Evolutionary conservation across 2,888 invertebrate species (phyloP).

Genomic region (Gasteruption jaculator): DNA sequence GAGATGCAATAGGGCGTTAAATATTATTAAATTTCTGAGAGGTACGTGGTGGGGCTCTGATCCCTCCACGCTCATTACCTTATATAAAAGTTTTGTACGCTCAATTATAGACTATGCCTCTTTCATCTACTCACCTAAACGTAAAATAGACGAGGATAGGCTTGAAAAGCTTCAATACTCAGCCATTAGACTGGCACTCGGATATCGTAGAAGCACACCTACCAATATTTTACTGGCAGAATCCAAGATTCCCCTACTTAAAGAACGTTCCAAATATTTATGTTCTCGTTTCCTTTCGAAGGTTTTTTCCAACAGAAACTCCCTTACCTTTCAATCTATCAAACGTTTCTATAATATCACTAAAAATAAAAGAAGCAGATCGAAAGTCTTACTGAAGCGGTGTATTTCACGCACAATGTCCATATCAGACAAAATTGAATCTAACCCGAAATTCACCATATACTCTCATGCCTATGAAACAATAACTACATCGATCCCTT

Average conservation of each 20-base stretch:
- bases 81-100: slow-evolving; percentile 3
- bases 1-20: slow-evolving; percentile 3
- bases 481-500: background rate
- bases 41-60: slow-evolving; percentile 17
- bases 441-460: background rate
- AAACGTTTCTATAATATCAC: background rate
- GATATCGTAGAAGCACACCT: slow-evolving; percentile 12
- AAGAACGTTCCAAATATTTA: slow-evolving; percentile 7
- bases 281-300: slow-evolving; percentile 7
- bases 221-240: slow-evolving; percentile 13
- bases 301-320: background rate
- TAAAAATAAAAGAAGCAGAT: background rate
- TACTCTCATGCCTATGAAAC: background rate
- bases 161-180: slow-evolving; percentile 8
- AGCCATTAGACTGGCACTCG: slow-evolving; percentile 8
- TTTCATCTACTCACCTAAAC: slow-evolving; percentile 1
- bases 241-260: slow-evolving; percentile 3
- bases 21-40: slow-evolving; percentile 7
- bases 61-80: background rate
- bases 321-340: background rate
- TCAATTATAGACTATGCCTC: slow-evolving; percentile 3
- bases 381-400: background rate
- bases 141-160: background rate
- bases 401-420: background rate
- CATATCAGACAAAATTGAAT: background rate